Evolutionary conservation across 2,113 vertebrate species (phyloP), one percentile per base, ranked within the genome.

Genomic region (Psittacara wagleri): DNA sequence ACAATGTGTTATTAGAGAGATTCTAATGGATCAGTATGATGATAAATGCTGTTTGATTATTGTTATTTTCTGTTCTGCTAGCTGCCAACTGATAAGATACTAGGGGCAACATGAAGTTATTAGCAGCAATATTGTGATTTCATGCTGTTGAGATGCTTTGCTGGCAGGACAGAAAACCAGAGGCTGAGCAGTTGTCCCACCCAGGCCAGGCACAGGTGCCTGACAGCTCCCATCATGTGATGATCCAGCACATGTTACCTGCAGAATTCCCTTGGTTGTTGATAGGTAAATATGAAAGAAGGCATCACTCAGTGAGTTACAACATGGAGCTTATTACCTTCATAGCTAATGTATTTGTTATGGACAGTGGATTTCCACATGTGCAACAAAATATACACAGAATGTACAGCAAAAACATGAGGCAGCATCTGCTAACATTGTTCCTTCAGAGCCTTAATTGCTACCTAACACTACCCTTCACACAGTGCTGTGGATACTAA

Each of bases 31-130:
- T 61, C 61, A 57, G 35, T 67, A 81, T 46, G 88, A 94, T 72
- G 61, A 94, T 61, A 93, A 93, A 94, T 61, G 57, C 61, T 91
- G 74, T 83, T 88, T 88, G 66, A 88, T 83, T 85, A 70, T 41
- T 90, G 41, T 37, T 83, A 88, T 52, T 94, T 88, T 76, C 72
- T 77, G 43, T 75, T 88, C 80, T 68, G 43, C 33, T 92, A 49
- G 41, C 78, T 91, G 75, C 68, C 79, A 93, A 63, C 76, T 84
- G 73, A 83, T 96, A 90, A 92, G 93, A 84, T 52, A 78, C 52
- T 35, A 19, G 13, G 29, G 46, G 46, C 51, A 83, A 81, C 68
- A 41, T 10, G 27, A 83, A 78, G 51, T 75, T 84, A 77, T 80
- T 81, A 92, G 54, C 10, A 8, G 48, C 39, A 81, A 55, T 72